These are phyloP conservation scores for Caenorhabditis sp. DNA, from an alignment of 2,888 invertebrate species.

Conservation along the genomic window DNA sequence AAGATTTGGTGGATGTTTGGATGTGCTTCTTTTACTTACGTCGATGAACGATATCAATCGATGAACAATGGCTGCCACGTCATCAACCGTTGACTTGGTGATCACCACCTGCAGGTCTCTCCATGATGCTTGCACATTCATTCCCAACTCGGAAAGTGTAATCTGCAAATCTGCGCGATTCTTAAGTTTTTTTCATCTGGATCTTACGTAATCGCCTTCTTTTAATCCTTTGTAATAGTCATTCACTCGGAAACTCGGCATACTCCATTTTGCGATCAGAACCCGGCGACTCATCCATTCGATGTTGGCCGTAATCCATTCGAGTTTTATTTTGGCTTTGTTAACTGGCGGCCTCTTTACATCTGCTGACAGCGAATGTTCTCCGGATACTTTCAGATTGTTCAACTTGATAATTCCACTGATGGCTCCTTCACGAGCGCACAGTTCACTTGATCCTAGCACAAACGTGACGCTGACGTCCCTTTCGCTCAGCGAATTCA, in stretches of 20 bases:
- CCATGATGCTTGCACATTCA: conserved; percentile 84
- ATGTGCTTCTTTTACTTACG: too few species aligned
- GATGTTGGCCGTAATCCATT: conserved; percentile 83
- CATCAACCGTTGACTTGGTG: conserved; percentile 95
- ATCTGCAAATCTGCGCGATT: too few species aligned
- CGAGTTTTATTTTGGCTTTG: conserved; percentile 63
- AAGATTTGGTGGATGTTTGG: too few species aligned
- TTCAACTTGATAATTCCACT: conserved; percentile 88
- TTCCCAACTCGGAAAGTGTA: conserved; percentile 30
- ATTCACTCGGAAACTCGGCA: conserved; percentile 21
- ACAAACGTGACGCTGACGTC: conserved; percentile 66
- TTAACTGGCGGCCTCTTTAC: conserved; percentile 69
- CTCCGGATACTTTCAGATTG: conserved; percentile 38
- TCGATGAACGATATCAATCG: conserved; percentile 97
- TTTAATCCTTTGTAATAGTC: conserved; percentile 38
- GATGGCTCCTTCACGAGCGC: conserved; percentile 97
- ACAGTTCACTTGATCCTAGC: conserved; percentile 87
- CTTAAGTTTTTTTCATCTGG: not conserved
- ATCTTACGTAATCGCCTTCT: conserved; percentile 33
- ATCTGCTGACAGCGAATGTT: conserved; percentile 47
- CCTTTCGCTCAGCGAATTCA: conserved; percentile 69
- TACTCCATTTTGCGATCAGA: conserved; percentile 84
- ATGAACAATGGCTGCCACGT: conserved; percentile 95
- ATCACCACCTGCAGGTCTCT: conserved; percentile 96
- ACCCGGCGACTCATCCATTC: conserved; percentile 99